Evolutionary conservation across 2,113 vertebrate genomes (phyloP).

Genomic region (Falcunculus frontatus): DNA sequence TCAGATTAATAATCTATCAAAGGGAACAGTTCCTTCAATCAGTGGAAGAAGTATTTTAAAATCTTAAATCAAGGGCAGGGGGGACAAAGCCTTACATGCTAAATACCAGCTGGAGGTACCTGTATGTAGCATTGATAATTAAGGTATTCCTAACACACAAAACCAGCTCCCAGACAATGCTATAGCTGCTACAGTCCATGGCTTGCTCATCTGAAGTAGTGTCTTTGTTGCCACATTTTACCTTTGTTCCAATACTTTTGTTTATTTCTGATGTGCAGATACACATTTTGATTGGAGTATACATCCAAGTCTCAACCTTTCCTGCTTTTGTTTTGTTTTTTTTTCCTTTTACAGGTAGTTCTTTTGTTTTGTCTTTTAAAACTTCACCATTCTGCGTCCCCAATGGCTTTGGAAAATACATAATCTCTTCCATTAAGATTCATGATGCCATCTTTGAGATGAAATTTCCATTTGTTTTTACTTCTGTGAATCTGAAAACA

Average conservation of each 20-base stretch:
- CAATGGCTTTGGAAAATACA: conserved; percentile 99
- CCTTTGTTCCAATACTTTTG: conserved; percentile 76
- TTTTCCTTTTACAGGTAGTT: conserved; percentile 54
- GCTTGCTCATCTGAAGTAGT: conserved; percentile 81
- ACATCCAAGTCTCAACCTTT: conserved; percentile 78
- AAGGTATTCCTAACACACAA: conserved; percentile 74
- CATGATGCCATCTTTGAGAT: conserved; percentile 99
- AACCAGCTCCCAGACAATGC: conserved; percentile 66
- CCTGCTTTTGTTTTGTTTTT: conserved; percentile 55
- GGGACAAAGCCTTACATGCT: conserved; percentile 80
- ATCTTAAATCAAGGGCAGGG: conserved; percentile 60
- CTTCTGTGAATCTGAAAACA: conserved; percentile 94
- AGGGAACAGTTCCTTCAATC: conserved; percentile 74
- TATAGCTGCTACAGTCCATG: conserved; percentile 76
- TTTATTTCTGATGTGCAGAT: conserved; percentile 77
- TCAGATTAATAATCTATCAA: conserved; percentile 74
- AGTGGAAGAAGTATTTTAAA: conserved; percentile 73
- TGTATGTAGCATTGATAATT: conserved; percentile 76
- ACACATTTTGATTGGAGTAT: conserved; percentile 77
- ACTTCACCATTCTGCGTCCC: conserved; percentile 96
- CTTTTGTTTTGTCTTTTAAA: conserved; percentile 67
- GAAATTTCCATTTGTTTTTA: conserved; percentile 99
- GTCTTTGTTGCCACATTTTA: conserved; percentile 75
- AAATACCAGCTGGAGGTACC: conserved; percentile 76
- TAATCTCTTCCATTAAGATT: conserved; percentile 99